Evolutionary conservation across 1,140 invertebrate genomes (phyloP), one percentile per base, ranked within the genome.

Genomic region (Doryteuthis pealeii): DNA sequence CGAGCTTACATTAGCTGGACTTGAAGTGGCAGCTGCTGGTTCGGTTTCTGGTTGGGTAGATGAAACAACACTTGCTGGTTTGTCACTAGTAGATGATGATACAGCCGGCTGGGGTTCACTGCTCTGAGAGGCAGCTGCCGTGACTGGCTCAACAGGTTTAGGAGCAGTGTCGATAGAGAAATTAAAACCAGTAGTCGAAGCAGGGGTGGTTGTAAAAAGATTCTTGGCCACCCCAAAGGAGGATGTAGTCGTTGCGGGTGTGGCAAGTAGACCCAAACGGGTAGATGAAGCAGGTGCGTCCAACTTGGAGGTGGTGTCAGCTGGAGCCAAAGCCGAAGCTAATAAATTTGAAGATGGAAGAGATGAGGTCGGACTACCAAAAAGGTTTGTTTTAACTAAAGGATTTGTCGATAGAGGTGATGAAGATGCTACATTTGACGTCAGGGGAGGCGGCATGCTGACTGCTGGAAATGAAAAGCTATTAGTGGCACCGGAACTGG

Each of bases 191-290:
- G 75, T 72, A 30, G 72, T 66, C 28, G 76, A 32, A 68, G 75
- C 26, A 73, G 65, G 58, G 15, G 58, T 58, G 75, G 45, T 43
- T 45, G 72, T 12, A 70, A 74, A 1, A 32, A 45, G 66, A 4
- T 74, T 74, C 70, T 77, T 76, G 26, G 77, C 30, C 26, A 75
- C 72, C 6, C n/a, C 33, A 54, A 32, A 22, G 35, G 65, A 58
- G 28, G 70, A 35, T 62, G 54, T 30, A 18, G 35, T 28, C 5
- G 65, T 12, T 22, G 73, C n/a, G 26, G 68, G 32, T 30, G 72
- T 73, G 68, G 74, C 72, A 12, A 72, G 33, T 2, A 35, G 66
- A 1, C 15, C 22, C 1, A 10, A 28, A 65, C n/a, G 15, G 15
- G 22, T 15, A 71, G 54, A 40, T 14, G 68, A 22, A 49, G 69